These are phyloP conservation scores for Melanostoma mellinum DNA, from an alignment of 2,888 invertebrate species.

Conservation along the genomic window DNA sequence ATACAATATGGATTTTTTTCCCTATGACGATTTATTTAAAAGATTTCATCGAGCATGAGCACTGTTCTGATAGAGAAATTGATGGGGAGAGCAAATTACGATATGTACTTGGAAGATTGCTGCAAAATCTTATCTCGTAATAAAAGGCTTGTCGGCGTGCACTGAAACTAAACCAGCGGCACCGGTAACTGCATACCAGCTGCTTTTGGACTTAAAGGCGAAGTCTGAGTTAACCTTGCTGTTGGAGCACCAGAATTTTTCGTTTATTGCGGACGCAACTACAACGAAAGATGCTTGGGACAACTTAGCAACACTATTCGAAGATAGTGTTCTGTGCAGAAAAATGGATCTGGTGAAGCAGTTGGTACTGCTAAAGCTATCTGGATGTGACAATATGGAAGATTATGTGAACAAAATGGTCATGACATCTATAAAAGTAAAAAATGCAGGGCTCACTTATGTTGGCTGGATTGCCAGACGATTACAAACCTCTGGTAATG, in stretches of 20 bases:
- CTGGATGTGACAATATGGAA: slow-evolving; percentile 23
- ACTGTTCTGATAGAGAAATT: slow-evolving; percentile 5
- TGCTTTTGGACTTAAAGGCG: neutral
- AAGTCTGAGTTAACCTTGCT: slow-evolving; percentile 8
- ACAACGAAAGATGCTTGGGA: slow-evolving; percentile 30
- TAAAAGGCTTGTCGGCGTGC: neutral
- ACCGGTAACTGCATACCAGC: neutral
- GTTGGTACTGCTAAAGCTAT: slow-evolving; percentile 23
- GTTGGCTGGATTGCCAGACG: no score
- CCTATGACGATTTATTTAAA: neutral
- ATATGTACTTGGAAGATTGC: slow-evolving; percentile 10
- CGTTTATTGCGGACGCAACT: neutral
- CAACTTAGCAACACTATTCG: slow-evolving; percentile 13
- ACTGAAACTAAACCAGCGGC: neutral
- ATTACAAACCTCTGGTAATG: no score
- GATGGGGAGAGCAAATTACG: neutral
- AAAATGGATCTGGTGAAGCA: slow-evolving; percentile 36
- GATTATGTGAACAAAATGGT: slow-evolving; percentile 33
- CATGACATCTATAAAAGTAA: slow-evolving; percentile 17
- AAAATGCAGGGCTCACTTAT: no score
- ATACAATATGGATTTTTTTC: neutral
- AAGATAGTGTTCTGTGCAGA: slow-evolving; percentile 20
- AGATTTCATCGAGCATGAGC: neutral
- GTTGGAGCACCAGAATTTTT: neutral
- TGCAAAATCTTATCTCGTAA: no score